A percentile compares a stretch with the other conserved stretches of the same genome.
phyloP scores from a whole-genome alignment of 2,888 invertebrate species.

The Caenorhabditis panamensis region DNA sequence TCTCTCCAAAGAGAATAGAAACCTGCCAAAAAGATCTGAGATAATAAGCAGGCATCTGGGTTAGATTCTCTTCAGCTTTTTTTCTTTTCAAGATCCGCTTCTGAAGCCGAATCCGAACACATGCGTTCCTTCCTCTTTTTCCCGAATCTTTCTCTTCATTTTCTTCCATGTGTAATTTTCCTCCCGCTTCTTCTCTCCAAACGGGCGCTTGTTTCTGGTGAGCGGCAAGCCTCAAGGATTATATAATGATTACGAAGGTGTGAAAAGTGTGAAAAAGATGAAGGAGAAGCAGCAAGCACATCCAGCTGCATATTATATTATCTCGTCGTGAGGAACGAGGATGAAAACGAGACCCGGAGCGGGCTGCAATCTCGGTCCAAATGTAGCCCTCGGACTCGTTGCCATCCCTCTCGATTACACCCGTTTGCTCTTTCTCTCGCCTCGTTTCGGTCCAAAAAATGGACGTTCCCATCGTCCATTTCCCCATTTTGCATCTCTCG shows the following conservation, averaged over 20 bases:
- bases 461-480: conserved; percentile 10
- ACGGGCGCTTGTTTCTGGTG: conserved; percentile 13
- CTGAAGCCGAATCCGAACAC: background rate
- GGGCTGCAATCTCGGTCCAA: background rate
- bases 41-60: conserved; percentile 20
- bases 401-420: background rate
- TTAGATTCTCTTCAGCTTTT: background rate
- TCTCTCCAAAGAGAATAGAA: background rate
- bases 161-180: conserved; percentile 50
- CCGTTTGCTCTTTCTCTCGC: background rate
- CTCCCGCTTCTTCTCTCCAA: background rate
- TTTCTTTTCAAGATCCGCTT: background rate
- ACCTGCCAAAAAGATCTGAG: no score
- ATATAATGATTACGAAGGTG: conserved; percentile 48
- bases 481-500: conserved; percentile 16
- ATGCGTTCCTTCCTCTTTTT: background rate
- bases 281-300: background rate
- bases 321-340: background rate
- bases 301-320: conserved; percentile 5
- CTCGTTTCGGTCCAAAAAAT: background rate
- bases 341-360: background rate
- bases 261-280: conserved; percentile 26
- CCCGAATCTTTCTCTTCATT: conserved; percentile 20
- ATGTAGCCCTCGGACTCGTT: background rate
- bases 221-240: conserved; percentile 22